Conservation (phyloP, 2,797 vertebrate genomes). For the Enteromius fasciolatus region DNA sequence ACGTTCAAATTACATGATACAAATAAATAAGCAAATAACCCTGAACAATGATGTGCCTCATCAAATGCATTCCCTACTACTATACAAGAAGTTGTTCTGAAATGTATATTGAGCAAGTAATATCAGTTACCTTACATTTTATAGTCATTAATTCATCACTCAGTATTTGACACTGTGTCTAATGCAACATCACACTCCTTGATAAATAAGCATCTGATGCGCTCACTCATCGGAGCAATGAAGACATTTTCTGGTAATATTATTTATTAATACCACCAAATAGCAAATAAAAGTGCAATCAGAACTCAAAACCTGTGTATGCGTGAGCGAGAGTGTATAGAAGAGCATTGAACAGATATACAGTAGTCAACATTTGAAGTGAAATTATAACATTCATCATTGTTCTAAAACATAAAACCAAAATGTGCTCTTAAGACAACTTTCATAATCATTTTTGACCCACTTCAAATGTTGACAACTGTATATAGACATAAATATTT, state of each 20-base stretch:
- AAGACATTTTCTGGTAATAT: conserved; percentile 9
- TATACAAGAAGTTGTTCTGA: neutral
- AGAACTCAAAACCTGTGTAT: neutral
- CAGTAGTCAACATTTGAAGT: no score
- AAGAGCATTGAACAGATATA: neutral
- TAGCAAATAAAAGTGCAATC: neutral
- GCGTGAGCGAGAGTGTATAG: neutral
- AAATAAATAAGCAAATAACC: conserved; percentile 14
- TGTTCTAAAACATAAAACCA: no score
- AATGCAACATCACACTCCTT: conserved; percentile 2
- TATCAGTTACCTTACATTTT: conserved; percentile 6
- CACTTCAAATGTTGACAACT: no score
- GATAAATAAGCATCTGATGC: conserved; percentile 17
- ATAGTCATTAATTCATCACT: conserved; percentile 26
- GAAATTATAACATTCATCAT: no score
- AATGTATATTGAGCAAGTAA: neutral
- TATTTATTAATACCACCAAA: conserved; percentile 6
- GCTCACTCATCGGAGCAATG: neutral
- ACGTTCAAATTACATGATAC: neutral
- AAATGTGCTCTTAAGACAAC: no score
- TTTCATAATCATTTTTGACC: no score
- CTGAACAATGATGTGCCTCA: conserved; percentile 14
- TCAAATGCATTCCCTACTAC: neutral
- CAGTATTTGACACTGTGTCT: neutral
- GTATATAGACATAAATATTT: no score